phyloP scores from a whole-genome alignment of 1,140 invertebrate species.

The Drosophila rufa region DNA sequence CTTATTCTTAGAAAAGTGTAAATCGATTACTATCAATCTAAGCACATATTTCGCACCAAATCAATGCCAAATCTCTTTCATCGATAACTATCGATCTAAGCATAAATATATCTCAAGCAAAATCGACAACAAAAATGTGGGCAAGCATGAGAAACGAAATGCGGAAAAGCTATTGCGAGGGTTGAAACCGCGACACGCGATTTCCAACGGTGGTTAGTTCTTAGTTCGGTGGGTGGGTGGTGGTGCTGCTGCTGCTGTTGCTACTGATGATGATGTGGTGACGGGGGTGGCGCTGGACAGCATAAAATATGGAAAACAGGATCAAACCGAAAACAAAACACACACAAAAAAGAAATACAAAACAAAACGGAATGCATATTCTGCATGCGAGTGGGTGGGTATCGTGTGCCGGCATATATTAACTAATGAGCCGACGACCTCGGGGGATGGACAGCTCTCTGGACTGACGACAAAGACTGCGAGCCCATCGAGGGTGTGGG shows the following conservation, averaged over 20 bases:
- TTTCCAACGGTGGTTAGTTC: constrained; percentile 48
- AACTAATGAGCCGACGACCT: constrained; percentile 75
- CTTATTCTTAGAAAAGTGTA: no score
- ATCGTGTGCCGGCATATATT: constrained; percentile 50
- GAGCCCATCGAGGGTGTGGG: constrained; percentile 3
- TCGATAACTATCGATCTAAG: constrained; percentile 22
- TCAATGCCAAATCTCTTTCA: background rate
- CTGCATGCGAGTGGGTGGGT: constrained; percentile 51
- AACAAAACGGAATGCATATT: constrained; percentile 51
- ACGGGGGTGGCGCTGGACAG: constrained; percentile 2
- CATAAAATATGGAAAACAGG: constrained; percentile 31
- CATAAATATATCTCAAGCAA: background rate
- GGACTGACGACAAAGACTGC: background rate
- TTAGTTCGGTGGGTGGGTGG: constrained; percentile 20
- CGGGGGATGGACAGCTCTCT: constrained; percentile 41
- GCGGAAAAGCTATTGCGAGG: constrained; percentile 22
- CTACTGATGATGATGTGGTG: constrained; percentile 1
- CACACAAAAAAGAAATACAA: constrained; percentile 4
- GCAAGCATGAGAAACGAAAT: constrained; percentile 4
- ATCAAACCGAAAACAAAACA: constrained; percentile 11
- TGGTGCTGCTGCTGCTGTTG: background rate
- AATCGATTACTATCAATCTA: background rate
- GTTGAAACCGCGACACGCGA: constrained; percentile 47
- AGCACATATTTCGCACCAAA: background rate
- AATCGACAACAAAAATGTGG: constrained; percentile 2